Evolutionary conservation across 2,113 vertebrate species (phyloP).

Genomic region (Sphyrna mokarran): DNA sequence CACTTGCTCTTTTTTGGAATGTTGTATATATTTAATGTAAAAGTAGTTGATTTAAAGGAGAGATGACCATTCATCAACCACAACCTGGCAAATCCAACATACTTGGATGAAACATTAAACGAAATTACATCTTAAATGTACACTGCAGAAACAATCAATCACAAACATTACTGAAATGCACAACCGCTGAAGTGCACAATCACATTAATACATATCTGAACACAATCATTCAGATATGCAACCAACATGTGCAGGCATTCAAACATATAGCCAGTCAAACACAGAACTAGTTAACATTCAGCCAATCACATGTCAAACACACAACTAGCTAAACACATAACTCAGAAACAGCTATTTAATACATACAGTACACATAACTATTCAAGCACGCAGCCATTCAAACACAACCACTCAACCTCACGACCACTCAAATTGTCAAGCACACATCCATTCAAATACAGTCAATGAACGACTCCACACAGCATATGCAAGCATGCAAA

Average conservation of each 20-base stretch:
- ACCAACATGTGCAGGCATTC: not conserved
- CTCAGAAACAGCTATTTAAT: not conserved
- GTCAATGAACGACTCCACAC: not conserved
- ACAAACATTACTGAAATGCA: not conserved
- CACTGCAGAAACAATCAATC: not conserved
- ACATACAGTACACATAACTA: too few species aligned
- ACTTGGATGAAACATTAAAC: not conserved
- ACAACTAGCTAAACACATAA: not conserved
- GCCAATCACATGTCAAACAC: not conserved
- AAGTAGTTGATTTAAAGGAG: not conserved
- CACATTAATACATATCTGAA: not conserved
- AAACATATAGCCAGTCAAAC: not conserved
- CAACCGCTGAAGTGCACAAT: not conserved
- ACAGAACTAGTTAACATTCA: not conserved
- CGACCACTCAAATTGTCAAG: not conserved
- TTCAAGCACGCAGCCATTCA: not conserved
- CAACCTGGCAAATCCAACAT: not conserved
- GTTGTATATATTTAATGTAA: not conserved
- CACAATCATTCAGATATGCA: not conserved
- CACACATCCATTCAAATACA: not conserved
- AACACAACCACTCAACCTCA: not conserved
- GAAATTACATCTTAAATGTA: not conserved
- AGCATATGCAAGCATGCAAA: not conserved
- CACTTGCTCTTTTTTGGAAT: not conserved
- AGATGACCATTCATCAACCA: not conserved